Conservation (phyloP, 2,797 vertebrate species). For the Xiphophorus birchmanni region DNA sequence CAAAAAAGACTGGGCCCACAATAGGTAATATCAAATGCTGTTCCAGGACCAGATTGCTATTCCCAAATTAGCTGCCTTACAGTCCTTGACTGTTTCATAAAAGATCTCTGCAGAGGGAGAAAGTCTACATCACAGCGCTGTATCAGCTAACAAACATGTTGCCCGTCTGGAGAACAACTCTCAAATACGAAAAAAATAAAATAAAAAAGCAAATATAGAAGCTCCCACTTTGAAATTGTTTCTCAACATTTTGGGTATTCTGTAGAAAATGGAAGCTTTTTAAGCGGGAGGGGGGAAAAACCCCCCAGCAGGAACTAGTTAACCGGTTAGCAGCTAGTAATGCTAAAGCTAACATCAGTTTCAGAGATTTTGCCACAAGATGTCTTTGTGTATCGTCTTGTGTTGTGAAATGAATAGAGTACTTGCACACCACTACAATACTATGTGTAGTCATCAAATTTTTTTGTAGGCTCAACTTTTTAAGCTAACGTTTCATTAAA, state of each 20-base stretch:
- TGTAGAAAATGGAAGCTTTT: not conserved
- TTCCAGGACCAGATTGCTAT: too few species aligned
- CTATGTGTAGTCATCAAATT: not conserved
- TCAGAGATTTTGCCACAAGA: not conserved
- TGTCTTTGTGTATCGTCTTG: not conserved
- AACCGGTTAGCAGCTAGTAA: not conserved
- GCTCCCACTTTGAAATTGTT: not conserved
- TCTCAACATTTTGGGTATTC: not conserved
- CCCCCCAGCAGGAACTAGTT: not conserved
- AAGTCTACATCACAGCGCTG: too few species aligned
- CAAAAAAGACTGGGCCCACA: too few species aligned
- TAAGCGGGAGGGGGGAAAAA: not conserved
- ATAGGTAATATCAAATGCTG: too few species aligned
- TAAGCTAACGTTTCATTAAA: constrained; percentile 47
- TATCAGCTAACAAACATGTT: too few species aligned
- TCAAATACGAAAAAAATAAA: not conserved
- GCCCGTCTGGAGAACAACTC: not conserved
- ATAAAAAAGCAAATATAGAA: not conserved
- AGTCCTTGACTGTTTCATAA: too few species aligned
- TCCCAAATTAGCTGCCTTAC: too few species aligned
- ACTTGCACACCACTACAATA: not conserved
- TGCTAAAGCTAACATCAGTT: not conserved
- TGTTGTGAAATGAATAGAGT: not conserved
- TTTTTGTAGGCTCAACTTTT: constrained; percentile 4
- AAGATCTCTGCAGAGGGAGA: too few species aligned